Base-by-base conservation (phyloP, 64 coral and sea anemone genomes). In the Astreopora myriophthalma region DNA sequence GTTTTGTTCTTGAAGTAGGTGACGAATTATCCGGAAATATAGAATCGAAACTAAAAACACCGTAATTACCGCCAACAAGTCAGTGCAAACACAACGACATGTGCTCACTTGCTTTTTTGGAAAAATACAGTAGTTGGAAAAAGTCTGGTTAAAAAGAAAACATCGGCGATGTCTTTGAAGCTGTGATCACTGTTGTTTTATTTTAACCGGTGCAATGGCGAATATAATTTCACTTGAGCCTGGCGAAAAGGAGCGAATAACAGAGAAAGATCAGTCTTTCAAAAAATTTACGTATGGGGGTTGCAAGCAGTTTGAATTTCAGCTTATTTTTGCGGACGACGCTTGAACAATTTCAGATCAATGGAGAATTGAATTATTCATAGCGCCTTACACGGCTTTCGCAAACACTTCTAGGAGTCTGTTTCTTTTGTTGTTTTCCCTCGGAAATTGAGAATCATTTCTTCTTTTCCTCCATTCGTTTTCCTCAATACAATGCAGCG, bases 11-110 rank as follows among this genome's bases (percentile, higher is more conserved):
- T 87, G 82, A 82, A 94, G 92, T 94, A 91, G 87, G 87, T 94
- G 91, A 79, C 93, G 81, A 97, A 94, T 85, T 58, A 55, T 24
- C 91, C 95, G 91, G 95, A 94, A 94, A 92, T 87, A n/a, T 74
- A 27, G 64, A 92, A 92, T 86, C 60, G 80, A 80, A 93, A 86
- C 37, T 55, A 84, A 90, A 88, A 89, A 48, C 69, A 52, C 71
- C 19, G 57, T 71, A 94, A 94, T 94, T 64, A 84, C 6, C 28
- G 33, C 20, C 75, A 80, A 75, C 39, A 87, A 48, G 72, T 32
- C 17, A 93, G 32, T 0, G 57, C 37, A 79, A 85, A 71, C 82
- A 86, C 44, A 12, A 61, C 9, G 24, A 17, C 32, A 86, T 67
- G 79, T 65, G 79, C 23, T 83, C 79, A 83, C 79, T 83, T 83